These are phyloP conservation scores for Sander lucioperca DNA, from an alignment of 2,113 vertebrate species.

Conservation along the genomic window DNA sequence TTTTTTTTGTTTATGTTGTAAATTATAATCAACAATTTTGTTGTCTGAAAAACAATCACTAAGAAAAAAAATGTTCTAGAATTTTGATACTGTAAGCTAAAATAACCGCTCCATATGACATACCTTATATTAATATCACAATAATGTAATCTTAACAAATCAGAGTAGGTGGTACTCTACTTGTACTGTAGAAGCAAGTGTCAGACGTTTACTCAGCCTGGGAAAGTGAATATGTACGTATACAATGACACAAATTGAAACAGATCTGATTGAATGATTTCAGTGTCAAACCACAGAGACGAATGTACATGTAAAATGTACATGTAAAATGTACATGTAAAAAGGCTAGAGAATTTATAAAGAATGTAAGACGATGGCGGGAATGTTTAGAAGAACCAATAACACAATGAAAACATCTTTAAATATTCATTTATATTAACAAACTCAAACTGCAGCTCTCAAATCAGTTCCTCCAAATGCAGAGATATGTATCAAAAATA, in stretches of 20 bases:
- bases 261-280: neutral
- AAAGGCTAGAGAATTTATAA: neutral
- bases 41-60: neutral
- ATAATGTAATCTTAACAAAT: neutral
- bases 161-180: neutral
- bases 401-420: neutral
- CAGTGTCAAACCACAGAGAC: neutral
- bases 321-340: too few species aligned
- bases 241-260: slow-evolving; percentile 12
- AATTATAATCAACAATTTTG: too few species aligned
- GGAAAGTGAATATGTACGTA: neutral
- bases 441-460: neutral
- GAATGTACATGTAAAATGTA: too few species aligned
- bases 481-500: neutral
- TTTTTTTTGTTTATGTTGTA: neutral
- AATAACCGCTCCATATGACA: neutral
- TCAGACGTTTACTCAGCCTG: neutral
- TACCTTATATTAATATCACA: neutral
- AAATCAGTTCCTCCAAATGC: neutral
- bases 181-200: neutral
- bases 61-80: neutral
- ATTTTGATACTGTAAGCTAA: neutral
- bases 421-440: neutral
- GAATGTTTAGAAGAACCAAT: neutral
- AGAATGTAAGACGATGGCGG: too few species aligned